Evolutionary conservation across 2,888 invertebrate genomes (phyloP).

Genomic region (Polyploca ridens): DNA sequence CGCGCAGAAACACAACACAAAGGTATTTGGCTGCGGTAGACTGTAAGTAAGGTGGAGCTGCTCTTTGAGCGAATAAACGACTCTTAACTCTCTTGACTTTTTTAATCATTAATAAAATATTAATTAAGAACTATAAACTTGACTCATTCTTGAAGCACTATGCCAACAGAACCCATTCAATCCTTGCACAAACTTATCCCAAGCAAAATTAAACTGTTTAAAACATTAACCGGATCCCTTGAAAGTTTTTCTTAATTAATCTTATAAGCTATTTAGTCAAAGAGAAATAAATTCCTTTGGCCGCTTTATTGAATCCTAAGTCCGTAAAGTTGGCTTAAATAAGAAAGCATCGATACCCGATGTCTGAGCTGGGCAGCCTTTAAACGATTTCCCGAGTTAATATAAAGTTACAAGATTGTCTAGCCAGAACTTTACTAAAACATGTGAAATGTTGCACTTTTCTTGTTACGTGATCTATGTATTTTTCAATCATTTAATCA

Average conservation of each 20-base stretch:
- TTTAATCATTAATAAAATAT: neutral
- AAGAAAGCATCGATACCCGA: slow-evolving; percentile 76
- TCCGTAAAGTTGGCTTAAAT: slow-evolving; percentile 75
- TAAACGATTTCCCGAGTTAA: slow-evolving; percentile 73
- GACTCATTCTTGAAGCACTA: neutral
- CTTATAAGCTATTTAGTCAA: slow-evolving; percentile 80
- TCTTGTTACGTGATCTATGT: too few species aligned
- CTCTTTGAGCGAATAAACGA: too few species aligned
- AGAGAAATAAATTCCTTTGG: slow-evolving; percentile 76
- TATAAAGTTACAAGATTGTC: slow-evolving; percentile 71
- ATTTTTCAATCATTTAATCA: too few species aligned
- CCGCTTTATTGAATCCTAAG: slow-evolving; percentile 79
- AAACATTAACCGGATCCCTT: slow-evolving; percentile 61
- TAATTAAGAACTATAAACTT: neutral
- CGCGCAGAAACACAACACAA: too few species aligned
- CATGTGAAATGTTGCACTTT: slow-evolving; percentile 15
- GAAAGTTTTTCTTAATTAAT: slow-evolving; percentile 78
- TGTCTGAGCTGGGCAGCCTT: slow-evolving; percentile 65
- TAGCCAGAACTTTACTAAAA: slow-evolving; percentile 50
- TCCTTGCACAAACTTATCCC: slow-evolving; percentile 48
- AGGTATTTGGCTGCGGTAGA: too few species aligned
- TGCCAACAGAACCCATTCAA: slow-evolving; percentile 28
- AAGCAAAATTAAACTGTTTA: slow-evolving; percentile 60
- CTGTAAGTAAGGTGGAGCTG: too few species aligned
- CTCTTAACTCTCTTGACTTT: neutral